A percentile compares a stretch with the other conserved stretches of the same genome.
Conservation (phyloP, 2,888 invertebrate species). For the Alentia gelatinosa region DNA sequence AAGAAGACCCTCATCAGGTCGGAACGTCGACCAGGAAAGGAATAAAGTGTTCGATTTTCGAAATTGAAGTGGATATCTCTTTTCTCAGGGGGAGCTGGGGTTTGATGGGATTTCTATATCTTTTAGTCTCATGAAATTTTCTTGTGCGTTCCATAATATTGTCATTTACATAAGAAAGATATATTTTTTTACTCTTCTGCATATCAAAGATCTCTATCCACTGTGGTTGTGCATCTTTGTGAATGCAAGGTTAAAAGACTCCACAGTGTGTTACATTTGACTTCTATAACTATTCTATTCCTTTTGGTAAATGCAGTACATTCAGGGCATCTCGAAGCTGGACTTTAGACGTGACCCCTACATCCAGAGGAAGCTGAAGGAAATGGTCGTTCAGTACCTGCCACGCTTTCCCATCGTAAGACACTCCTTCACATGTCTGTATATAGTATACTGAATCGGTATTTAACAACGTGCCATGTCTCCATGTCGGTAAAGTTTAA, state of each 20-base stretch:
- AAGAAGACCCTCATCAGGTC: too few relatives aligned
- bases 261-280: neutral
- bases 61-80: too few relatives aligned
- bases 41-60: too few relatives aligned
- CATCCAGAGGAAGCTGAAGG: constrained; percentile 73
- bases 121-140: too few relatives aligned
- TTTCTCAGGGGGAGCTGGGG: too few relatives aligned
- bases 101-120: too few relatives aligned
- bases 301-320: constrained; percentile 69
- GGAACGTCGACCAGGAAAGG: too few relatives aligned
- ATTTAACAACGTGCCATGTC: neutral
- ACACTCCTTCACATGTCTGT: neutral
- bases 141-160: too few relatives aligned
- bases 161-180: too few relatives aligned
- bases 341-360: constrained; percentile 73
- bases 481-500: neutral
- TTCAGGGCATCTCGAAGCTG: constrained; percentile 73
- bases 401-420: constrained; percentile 68
- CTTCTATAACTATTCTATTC: neutral
- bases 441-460: neutral
- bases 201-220: neutral
- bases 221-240: neutral
- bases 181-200: neutral
- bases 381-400: constrained; percentile 71
- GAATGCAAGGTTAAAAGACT: neutral